phyloP scores from a whole-genome alignment of 2,888 invertebrate genomes.

The Oxytorus armatus region DNA sequence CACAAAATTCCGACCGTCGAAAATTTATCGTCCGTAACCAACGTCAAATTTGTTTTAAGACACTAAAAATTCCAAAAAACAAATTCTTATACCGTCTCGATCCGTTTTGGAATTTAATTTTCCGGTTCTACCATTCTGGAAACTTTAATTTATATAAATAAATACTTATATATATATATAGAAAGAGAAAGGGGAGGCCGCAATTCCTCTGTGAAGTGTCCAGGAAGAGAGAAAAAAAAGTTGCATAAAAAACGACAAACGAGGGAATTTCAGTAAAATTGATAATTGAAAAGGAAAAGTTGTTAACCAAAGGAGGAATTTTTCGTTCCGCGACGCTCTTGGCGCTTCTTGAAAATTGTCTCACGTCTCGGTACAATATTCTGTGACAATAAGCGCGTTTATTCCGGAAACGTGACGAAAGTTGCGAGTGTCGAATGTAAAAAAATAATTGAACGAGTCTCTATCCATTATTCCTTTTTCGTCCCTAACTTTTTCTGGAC shows the following conservation, averaged over 20 bases:
- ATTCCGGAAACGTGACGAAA: slow-evolving; percentile 5
- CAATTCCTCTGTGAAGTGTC: slow-evolving; percentile 45
- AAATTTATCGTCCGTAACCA: too few species aligned
- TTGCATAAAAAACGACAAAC: slow-evolving; percentile 14
- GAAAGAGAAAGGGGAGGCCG: slow-evolving; percentile 29
- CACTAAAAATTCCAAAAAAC: too few species aligned
- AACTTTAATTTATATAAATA: not conserved
- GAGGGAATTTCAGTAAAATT: not conserved
- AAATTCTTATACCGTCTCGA: too few species aligned
- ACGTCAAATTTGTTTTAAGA: too few species aligned
- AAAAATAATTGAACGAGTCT: slow-evolving; percentile 10
- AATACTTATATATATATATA: too few species aligned
- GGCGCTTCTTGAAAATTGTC: too few species aligned
- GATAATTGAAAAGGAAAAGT: not conserved
- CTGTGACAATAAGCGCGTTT: slow-evolving; percentile 58
- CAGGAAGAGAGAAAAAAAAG: slow-evolving; percentile 35
- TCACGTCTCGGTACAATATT: too few species aligned
- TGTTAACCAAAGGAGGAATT: not conserved
- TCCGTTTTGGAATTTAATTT: not conserved
- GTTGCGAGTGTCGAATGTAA: slow-evolving; percentile 15
- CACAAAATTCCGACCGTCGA: too few species aligned
- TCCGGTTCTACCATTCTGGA: not conserved
- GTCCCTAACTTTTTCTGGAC: slow-evolving; percentile 58
- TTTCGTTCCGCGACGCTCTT: slow-evolving; percentile 20
- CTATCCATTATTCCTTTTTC: slow-evolving; percentile 20